phyloP scores from a whole-genome alignment of 2,797 vertebrate genomes.

The Eupleurogrammus muticus region DNA sequence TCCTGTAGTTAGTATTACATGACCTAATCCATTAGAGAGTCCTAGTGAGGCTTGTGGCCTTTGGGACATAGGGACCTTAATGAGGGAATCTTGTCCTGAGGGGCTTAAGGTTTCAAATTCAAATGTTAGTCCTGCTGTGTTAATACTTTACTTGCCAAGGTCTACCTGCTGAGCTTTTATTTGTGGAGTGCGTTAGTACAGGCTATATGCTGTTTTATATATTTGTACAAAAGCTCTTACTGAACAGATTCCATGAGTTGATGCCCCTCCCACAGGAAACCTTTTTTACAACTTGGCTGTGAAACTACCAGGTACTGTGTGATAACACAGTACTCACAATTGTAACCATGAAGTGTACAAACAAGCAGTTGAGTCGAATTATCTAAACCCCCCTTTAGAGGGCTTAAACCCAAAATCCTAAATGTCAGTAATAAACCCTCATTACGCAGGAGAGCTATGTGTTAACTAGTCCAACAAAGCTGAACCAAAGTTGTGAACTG shows the following conservation, averaged over 20 bases:
- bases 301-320: too few relatives aligned
- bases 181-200: neutral
- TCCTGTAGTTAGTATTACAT: slow-evolving; percentile 61
- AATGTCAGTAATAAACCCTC: neutral
- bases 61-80: slow-evolving; percentile 4
- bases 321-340: neutral
- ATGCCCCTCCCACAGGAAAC: neutral
- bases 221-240: neutral
- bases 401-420: neutral
- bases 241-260: neutral
- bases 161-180: neutral
- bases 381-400: neutral
- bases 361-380: neutral
- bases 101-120: slow-evolving; percentile 17
- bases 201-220: neutral
- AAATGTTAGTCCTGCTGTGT: neutral
- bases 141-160: neutral
- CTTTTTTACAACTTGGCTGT: neutral
- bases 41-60: slow-evolving; percentile 12
- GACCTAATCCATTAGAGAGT: slow-evolving; percentile 58
- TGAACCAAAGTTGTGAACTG: neutral
- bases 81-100: slow-evolving; percentile 3
- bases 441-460: too few relatives aligned
- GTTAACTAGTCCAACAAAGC: neutral
- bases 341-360: neutral